Evolutionary conservation across 2,797 vertebrate species (phyloP).

Genomic region (Gymnodraco acuticeps): DNA sequence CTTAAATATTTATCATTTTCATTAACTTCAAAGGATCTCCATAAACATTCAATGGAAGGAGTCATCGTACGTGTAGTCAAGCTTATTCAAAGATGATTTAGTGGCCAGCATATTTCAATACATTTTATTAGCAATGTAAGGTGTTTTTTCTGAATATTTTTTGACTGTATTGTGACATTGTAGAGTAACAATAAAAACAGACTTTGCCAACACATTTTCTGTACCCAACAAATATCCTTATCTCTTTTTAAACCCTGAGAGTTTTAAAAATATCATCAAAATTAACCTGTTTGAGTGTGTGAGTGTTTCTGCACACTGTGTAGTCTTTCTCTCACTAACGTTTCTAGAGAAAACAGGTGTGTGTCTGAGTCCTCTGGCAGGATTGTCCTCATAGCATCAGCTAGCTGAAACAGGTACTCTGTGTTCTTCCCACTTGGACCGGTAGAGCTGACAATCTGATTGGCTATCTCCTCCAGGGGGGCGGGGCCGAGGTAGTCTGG

Average conservation of each 20-base stretch:
- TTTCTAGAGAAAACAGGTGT: conserved; percentile 95
- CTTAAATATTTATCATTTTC: not conserved
- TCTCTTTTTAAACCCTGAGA: conserved; percentile 56
- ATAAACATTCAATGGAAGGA: too few relatives aligned
- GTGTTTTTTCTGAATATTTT: not conserved
- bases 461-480: conserved; percentile 94
- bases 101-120: conserved; percentile 8
- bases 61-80: too few relatives aligned
- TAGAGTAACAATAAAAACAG: conserved; percentile 1
- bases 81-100: too few relatives aligned
- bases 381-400: conserved; percentile 90
- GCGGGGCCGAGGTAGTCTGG: conserved; percentile 97
- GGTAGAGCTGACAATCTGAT: conserved; percentile 90
- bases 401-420: conserved; percentile 96
- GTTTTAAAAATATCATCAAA: conserved; percentile 2
- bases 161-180: not conserved
- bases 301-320: conserved; percentile 30
- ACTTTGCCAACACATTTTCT: conserved; percentile 15
- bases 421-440: conserved; percentile 95
- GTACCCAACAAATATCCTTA: conserved; percentile 12
- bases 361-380: conserved; percentile 93
- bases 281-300: conserved; percentile 21
- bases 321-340: conserved; percentile 87
- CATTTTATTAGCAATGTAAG: not conserved
- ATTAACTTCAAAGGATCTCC: too few relatives aligned